These are phyloP conservation scores for Myodes glareolus DNA, from an alignment of 2,113 vertebrate genomes.

Conservation along the genomic window DNA sequence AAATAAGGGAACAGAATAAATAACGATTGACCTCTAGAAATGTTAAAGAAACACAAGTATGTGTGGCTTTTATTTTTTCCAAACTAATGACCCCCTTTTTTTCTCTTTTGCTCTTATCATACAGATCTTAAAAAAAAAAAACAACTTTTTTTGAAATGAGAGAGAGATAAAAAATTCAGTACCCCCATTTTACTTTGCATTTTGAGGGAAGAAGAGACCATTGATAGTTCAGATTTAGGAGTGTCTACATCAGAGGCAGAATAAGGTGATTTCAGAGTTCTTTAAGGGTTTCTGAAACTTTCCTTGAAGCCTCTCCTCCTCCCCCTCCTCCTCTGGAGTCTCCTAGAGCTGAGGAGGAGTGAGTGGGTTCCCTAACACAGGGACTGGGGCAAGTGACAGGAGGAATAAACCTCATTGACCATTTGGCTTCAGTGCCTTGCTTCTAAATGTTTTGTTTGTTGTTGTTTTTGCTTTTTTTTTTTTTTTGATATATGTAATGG, in stretches of 20 bases:
- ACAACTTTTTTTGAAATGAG: background rate
- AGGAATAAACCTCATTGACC: background rate
- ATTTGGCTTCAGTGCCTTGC: background rate
- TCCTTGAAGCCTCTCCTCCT: background rate
- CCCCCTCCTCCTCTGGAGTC: background rate
- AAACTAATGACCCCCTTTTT: background rate
- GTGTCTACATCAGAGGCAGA: background rate
- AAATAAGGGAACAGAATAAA: background rate
- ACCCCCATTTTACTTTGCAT: background rate
- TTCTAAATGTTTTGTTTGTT: background rate
- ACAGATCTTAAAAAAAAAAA: background rate
- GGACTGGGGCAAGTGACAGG: background rate
- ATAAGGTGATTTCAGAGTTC: background rate
- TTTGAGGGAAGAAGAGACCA: background rate
- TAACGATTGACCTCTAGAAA: background rate
- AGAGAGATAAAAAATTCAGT: background rate
- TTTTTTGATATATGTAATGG: background rate
- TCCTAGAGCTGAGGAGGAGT: background rate
- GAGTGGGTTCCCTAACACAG: background rate
- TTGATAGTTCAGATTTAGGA: background rate
- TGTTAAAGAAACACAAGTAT: background rate
- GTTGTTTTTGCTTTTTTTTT: background rate
- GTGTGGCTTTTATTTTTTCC: background rate
- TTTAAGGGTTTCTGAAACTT: background rate
- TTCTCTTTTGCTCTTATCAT: background rate